phyloP scores from a whole-genome alignment of 2,888 invertebrate species.

The Sisyra nigra region DNA sequence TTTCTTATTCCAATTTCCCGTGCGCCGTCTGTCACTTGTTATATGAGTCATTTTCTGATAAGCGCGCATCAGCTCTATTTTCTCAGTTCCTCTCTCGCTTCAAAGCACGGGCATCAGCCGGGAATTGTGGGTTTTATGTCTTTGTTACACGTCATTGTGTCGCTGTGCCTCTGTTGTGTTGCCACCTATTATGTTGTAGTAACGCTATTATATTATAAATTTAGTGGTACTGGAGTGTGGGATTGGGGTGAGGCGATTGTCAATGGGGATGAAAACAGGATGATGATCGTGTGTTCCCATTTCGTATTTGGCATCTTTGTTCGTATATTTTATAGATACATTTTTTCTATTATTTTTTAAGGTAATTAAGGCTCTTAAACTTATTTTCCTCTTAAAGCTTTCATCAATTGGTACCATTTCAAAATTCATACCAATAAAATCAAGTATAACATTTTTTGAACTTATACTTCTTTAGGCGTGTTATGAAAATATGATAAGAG shows the following conservation, averaged over 20 bases:
- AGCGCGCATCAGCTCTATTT: constrained; percentile 26
- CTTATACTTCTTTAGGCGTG: too few relatives aligned
- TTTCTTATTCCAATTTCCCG: constrained; percentile 61
- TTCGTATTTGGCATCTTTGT: too few relatives aligned
- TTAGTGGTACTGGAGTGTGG: constrained; percentile 4
- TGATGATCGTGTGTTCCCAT: too few relatives aligned
- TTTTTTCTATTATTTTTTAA: too few relatives aligned
- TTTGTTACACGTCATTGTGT: neutral
- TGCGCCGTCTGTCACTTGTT: constrained; percentile 13
- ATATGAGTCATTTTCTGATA: constrained; percentile 25
- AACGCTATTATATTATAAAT: constrained; percentile 9
- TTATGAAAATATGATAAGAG: too few relatives aligned
- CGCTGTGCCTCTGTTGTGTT: constrained; percentile 23
- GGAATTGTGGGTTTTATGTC: constrained; percentile 54
- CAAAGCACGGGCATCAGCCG: constrained; percentile 24
- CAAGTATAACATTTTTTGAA: too few relatives aligned
- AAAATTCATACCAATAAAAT: too few relatives aligned
- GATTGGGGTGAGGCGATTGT: neutral
- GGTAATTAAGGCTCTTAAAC: too few relatives aligned
- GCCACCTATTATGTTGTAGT: constrained; percentile 8
- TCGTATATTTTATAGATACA: too few relatives aligned
- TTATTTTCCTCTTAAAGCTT: too few relatives aligned
- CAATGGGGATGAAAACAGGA: too few relatives aligned
- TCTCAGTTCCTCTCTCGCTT: constrained; percentile 37
- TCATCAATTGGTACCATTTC: too few relatives aligned